A percentile compares a stretch with the other conserved stretches of the same genome.
Conservation (phyloP, 2,113 vertebrate species). For the Murina feae region DNA sequence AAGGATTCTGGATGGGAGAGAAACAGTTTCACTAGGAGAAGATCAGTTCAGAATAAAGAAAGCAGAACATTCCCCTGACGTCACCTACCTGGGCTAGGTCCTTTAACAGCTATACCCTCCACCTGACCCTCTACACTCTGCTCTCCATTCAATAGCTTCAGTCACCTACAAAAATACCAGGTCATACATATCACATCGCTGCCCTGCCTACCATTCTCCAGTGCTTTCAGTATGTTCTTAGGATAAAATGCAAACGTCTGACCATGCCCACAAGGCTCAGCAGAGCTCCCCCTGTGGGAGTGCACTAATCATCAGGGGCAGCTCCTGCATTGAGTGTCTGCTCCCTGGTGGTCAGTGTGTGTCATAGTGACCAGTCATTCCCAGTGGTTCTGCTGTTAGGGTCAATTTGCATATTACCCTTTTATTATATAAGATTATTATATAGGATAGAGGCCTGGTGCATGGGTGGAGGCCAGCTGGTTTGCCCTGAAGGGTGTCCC, state of each 20-base stretch:
- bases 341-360: too few relatives aligned
- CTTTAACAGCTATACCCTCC: not conserved
- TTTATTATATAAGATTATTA: too few relatives aligned
- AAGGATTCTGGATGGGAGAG: not conserved
- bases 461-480: too few relatives aligned
- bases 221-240: not conserved
- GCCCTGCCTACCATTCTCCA: not conserved
- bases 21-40: not conserved
- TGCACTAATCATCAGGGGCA: too few relatives aligned
- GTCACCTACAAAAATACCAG: not conserved
- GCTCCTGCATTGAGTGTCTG: too few relatives aligned
- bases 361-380: too few relatives aligned
- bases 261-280: not conserved
- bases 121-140: too few relatives aligned
- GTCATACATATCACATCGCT: not conserved
- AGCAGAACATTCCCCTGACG: rapidly evolving
- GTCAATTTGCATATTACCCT: too few relatives aligned
- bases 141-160: not conserved
- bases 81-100: not conserved
- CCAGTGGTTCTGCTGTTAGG: too few relatives aligned
- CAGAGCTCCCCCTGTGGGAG: too few relatives aligned
- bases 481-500: too few relatives aligned
- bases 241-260: not conserved
- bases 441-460: too few relatives aligned
- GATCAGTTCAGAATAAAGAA: not conserved